Evolutionary conservation across 1,140 invertebrate species (phyloP), one percentile per base, ranked within the genome.

Genomic region (Macrosteles quadrilineatus): DNA sequence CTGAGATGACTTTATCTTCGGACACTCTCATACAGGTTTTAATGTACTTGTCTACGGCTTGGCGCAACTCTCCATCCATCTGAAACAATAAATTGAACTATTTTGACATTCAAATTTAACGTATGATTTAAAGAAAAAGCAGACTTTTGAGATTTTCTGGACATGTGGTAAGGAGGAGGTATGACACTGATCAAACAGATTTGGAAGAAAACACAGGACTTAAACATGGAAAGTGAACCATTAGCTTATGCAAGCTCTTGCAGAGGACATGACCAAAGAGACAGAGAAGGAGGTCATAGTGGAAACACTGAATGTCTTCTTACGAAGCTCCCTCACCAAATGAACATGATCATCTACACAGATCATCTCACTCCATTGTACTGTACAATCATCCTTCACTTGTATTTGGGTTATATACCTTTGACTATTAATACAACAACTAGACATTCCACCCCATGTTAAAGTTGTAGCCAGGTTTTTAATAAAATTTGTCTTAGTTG

Each of bases 11-110:
- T 80, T 85, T 87, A 71, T 88, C 84, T 29, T 83, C 78, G 1
- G 87, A 87, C 14, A 87, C 83, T 14, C 85, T 79, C 23, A 80
- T 77, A 0, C 85, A 82, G 11, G 82, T 87, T 65, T 83, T 74
- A 3, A 87, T 72, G 66, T 88, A 89, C 23, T 82, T 78, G 1
- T 80, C 73, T 27, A 87, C 80, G 1, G 83, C 75, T 47, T 82
- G 76, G 66, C 82, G 80, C 45, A 89, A 77, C 70, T 81, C 79
- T 2, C 79, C 71, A 36, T 83, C 78, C 57, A 83, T 81, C 85
- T 88, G 75, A 73, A 80, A 81, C 69, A 66, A 68, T 76, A 73
- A 74, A 73, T 69, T 66, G 27, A 55, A 71, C 57, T 71, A 17
- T 47, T n/a, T 21, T 63, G 69, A 36, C 47, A 67, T 32, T 67